Conservation (phyloP, 2,113 vertebrate species). For the Nerophis lumbriciformis region DNA sequence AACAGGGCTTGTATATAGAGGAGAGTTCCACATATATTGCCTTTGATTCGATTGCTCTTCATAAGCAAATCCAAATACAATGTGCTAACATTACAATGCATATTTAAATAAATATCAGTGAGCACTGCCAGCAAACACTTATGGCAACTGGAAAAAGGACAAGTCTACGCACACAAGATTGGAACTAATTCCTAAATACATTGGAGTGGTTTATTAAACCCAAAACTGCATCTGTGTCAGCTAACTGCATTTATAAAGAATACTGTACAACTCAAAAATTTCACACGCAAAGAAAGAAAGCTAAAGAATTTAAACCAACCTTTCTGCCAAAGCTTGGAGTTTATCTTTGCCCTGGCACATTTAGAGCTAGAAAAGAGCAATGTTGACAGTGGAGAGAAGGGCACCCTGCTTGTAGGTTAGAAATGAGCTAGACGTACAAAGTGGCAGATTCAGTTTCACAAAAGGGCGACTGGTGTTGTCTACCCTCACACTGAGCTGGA, state of each 20-base stretch:
- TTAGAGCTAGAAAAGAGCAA: slow-evolving; percentile 1
- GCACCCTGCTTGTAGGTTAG: slow-evolving; percentile 9
- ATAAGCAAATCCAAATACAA: slow-evolving; percentile 18
- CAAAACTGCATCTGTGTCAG: slow-evolving; percentile 2
- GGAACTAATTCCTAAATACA: slow-evolving; percentile 12
- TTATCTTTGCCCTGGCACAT: slow-evolving; percentile 15
- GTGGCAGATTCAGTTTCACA: not conserved
- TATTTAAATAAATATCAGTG: not conserved
- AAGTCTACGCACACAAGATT: slow-evolving; percentile 6
- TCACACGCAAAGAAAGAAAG: slow-evolving; percentile 11
- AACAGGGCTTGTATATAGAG: too few relatives aligned
- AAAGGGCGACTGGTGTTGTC: not conserved
- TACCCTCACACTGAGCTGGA: slow-evolving; percentile 1
- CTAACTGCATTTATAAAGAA: slow-evolving; percentile 22
- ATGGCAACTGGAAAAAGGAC: slow-evolving; percentile 2
- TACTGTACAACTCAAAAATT: slow-evolving; percentile 8
- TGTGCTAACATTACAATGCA: not conserved
- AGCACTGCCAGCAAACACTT: not conserved
- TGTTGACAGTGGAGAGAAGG: slow-evolving; percentile 17
- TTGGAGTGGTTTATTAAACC: slow-evolving; percentile 2
- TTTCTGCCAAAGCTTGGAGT: slow-evolving; percentile 9
- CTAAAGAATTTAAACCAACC: slow-evolving; percentile 8
- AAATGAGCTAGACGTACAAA: slow-evolving; percentile 4
- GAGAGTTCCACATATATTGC: slow-evolving; percentile 6
- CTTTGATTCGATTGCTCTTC: slow-evolving; percentile 12